Conservation (phyloP, 2,888 invertebrate genomes). For the Ormyrus labotus region DNA sequence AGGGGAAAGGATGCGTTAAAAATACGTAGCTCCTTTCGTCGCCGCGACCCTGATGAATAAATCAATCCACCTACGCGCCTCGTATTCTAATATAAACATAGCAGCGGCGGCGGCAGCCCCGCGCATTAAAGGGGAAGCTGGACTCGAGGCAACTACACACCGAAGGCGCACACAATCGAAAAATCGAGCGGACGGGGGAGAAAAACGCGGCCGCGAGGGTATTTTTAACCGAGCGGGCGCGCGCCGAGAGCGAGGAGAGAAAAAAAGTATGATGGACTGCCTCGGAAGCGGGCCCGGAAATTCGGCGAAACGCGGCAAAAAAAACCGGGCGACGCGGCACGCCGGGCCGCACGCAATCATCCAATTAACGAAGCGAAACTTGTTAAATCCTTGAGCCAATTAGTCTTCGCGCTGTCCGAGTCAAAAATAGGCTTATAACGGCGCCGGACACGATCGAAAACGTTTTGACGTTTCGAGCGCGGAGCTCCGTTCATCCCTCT, state of each 20-base stretch:
- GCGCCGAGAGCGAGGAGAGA: conserved; percentile 13
- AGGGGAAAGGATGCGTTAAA: conserved; percentile 44
- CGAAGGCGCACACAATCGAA: too few species aligned
- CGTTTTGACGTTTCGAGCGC: conserved; percentile 1
- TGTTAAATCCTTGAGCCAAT: conserved; percentile 49
- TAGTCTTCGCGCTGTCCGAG: conserved; percentile 41
- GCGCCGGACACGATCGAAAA: background rate
- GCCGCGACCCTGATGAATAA: conserved; percentile 49
- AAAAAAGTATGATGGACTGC: conserved; percentile 41
- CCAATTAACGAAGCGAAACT: conserved; percentile 54
- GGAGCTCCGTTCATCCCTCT: too few species aligned
- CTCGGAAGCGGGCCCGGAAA: conserved; percentile 24
- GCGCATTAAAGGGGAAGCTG: background rate
- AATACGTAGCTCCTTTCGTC: conserved; percentile 25
- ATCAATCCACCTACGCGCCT: conserved; percentile 56
- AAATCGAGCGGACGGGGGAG: background rate
- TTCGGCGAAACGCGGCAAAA: conserved; percentile 45
- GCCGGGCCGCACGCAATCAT: conserved; percentile 37
- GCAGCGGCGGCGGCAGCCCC: background rate
- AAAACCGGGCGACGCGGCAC: background rate
- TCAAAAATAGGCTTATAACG: conserved; percentile 10
- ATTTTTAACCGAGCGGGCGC: too few species aligned
- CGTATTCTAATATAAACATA: conserved; percentile 48
- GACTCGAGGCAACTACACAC: background rate
- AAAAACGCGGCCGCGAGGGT: background rate